Base-by-base conservation (phyloP, 1,140 invertebrate species). In the Heliconius hewitsoni region DNA sequence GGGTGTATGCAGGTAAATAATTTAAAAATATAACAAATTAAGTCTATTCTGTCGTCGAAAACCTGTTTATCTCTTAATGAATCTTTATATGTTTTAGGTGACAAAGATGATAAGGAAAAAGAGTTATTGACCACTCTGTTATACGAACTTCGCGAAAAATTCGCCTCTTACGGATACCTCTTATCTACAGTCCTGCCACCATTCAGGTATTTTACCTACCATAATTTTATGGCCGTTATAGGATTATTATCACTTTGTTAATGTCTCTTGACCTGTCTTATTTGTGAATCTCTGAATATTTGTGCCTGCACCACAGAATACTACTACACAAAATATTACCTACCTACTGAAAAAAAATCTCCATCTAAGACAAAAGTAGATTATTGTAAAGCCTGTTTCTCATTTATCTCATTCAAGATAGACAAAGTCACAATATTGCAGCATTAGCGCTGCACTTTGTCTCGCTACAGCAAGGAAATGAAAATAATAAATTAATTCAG, bases 1-100 rank as follows among this genome's bases (percentile, higher is more conserved):
- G 96, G 96, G 93, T 96, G 70, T 96, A 96, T 87, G 96, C 96
- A 74, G 96, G 95, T 91, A 90, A 77, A 73, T 30, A 74, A 23
- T 34, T n/a, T 8, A 18, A 66, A 71, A 71, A 74, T 34, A 34
- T 75, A 76, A 71, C 60, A 66, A 66, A 66, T 13, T 1, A 30
- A 8, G 8, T 66, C 60, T 27, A 30, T 13, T 66, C 3, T 66
- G 3, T 66, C 23, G n/a, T 27, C 27, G 8, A 30, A 3, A 27
- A 27, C 30, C 23, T 66, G 23, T 5, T 66, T 27, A 27, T 30
- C 23, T 66, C 60, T 27, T 30, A 27, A 66, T 66, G 11, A 66
- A 0, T 66, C 13, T 60, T 52, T 82, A 57, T 70, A 55, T 77
- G 19, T 92, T 90, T 19, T 71, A 95, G 94, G 94, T 77, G 94